Conservation (phyloP, 2,888 invertebrate genomes). For the Leuctra nigra region DNA sequence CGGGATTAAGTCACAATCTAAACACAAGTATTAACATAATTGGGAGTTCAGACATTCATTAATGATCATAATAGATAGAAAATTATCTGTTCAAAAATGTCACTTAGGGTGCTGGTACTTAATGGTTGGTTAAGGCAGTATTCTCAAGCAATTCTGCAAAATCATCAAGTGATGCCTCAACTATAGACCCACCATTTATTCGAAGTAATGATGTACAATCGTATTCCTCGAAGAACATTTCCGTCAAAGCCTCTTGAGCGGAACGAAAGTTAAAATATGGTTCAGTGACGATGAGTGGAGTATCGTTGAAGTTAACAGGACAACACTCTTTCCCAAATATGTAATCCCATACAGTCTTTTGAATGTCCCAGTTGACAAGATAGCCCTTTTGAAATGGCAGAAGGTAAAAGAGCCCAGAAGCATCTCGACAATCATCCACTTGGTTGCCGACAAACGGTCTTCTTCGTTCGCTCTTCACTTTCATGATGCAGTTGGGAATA, state of each 20-base stretch:
- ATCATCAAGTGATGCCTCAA: conserved; percentile 1
- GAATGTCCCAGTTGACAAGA: conserved; percentile 91
- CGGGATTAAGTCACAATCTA: too few relatives aligned
- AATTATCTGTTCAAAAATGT: too few relatives aligned
- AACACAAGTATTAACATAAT: too few relatives aligned
- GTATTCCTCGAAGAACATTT: conserved; percentile 97
- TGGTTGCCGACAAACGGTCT: conserved; percentile 91
- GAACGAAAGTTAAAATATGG: conserved; percentile 90
- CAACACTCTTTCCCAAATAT: conserved; percentile 82
- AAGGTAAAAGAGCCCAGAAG: conserved; percentile 89
- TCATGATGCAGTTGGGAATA: conserved; percentile 94
- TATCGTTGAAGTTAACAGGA: conserved; percentile 68
- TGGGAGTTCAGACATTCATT: too few relatives aligned
- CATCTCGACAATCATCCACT: conserved; percentile 93
- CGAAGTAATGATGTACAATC: conserved; percentile 77
- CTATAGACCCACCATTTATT: conserved; percentile 55
- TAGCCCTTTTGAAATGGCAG: conserved; percentile 93
- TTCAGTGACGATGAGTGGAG: conserved; percentile 83
- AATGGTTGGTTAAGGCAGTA: not conserved
- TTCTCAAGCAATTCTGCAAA: not conserved
- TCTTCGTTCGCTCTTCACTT: conserved; percentile 93
- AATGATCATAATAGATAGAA: too few relatives aligned
- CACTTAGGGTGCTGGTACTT: too few relatives aligned
- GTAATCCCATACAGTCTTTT: conserved; percentile 95
- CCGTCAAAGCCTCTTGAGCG: conserved; percentile 88